Evolutionary conservation across 2,797 vertebrate species (phyloP).

Genomic region (Orientallactaga sibirica): DNA sequence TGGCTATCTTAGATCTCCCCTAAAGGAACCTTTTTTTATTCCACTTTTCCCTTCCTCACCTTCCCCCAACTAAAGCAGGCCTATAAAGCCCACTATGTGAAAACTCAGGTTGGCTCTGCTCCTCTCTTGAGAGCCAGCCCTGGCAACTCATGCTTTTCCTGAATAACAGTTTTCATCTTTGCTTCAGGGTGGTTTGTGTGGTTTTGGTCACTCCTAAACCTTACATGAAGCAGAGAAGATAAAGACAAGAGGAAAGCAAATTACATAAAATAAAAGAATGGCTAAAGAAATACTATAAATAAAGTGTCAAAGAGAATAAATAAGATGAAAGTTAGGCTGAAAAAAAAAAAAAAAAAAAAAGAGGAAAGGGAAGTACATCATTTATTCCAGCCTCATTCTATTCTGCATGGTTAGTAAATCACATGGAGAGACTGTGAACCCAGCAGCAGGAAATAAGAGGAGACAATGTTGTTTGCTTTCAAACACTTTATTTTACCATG

Average conservation of each 20-base stretch:
- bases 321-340: not conserved
- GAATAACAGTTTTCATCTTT: too few relatives aligned
- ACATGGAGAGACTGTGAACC: conserved; percentile 55
- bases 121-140: too few relatives aligned
- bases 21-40: too few relatives aligned
- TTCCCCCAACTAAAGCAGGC: too few relatives aligned
- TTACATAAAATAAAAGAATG: not conserved
- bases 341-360: not conserved
- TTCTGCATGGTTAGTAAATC: conserved; percentile 49
- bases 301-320: not conserved
- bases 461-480: conserved; percentile 51
- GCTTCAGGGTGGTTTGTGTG: too few relatives aligned
- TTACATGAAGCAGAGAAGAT: not conserved
- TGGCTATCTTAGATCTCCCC: too few relatives aligned
- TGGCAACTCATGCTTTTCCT: too few relatives aligned
- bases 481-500: conserved; percentile 77
- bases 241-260: not conserved
- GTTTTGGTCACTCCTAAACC: too few relatives aligned
- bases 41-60: too few relatives aligned
- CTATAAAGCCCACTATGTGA: too few relatives aligned
- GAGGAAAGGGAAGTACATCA: not conserved
- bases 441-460: not conserved
- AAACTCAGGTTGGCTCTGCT: too few relatives aligned
- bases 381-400: conserved; percentile 12
- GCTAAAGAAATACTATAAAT: not conserved